Percentiles rank a stretch among this genome's conserved stretches.
Evolutionary conservation across 2,113 vertebrate species (phyloP).

Genomic region (Todiramphus chloris): DNA sequence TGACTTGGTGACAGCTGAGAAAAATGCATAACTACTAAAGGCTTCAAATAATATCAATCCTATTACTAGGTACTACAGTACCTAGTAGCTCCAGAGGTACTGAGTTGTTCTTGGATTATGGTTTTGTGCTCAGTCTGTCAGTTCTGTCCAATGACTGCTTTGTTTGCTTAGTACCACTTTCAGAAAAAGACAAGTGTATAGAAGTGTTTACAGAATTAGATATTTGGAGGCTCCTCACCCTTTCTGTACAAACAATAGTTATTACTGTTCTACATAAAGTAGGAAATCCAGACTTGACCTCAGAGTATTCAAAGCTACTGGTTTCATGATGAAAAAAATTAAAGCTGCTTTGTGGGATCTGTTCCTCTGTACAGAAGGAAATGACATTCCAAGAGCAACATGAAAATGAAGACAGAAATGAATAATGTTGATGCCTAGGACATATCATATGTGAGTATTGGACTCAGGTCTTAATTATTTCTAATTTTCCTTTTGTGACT

Average conservation of each 20-base stretch:
- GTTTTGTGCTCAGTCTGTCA: background rate
- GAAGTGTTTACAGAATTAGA: background rate
- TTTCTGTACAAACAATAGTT: background rate
- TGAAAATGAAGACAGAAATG: background rate
- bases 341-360: fast-evolving
- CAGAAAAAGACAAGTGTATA: background rate
- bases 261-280: background rate
- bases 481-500: background rate
- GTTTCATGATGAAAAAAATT: background rate
- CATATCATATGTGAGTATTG: background rate
- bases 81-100: background rate
- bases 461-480: background rate
- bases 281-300: background rate
- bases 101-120: background rate
- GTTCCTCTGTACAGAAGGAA: background rate
- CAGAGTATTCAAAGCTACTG: background rate
- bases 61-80: background rate
- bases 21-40: background rate
- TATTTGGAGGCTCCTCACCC: background rate
- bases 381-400: background rate
- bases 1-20: background rate
- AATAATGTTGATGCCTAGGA: fast-evolving
- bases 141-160: background rate
- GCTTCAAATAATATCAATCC: background rate
- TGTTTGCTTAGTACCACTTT: background rate